phyloP scores from a whole-genome alignment of 2,888 invertebrate species.

The Caenorhabditis parvicauda region DNA sequence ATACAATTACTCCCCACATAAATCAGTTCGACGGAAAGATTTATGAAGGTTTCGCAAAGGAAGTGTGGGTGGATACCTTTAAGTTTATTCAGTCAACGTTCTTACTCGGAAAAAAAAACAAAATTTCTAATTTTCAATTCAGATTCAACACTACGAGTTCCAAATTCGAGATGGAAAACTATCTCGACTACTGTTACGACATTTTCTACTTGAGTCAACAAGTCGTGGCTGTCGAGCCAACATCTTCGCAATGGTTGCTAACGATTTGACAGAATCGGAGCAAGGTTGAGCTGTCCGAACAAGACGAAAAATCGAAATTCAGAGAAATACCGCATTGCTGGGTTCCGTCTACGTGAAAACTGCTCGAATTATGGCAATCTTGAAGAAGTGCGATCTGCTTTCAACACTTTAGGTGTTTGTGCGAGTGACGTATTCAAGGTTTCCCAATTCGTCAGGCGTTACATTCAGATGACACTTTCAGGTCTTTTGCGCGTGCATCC shows the following conservation, averaged over 20 bases:
- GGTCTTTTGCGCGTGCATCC: constrained; percentile 32
- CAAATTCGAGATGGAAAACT: constrained; percentile 28
- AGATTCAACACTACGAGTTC: constrained; percentile 25
- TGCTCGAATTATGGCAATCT: constrained; percentile 29
- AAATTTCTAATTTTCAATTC: neutral
- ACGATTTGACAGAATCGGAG: constrained; percentile 29
- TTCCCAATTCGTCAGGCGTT: neutral
- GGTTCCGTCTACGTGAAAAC: constrained; percentile 34
- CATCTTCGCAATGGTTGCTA: constrained; percentile 36
- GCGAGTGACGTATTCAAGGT: constrained; percentile 24
- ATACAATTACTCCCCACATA: neutral
- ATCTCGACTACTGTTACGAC: constrained; percentile 13
- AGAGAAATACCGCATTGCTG: constrained; percentile 26
- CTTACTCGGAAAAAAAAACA: no score
- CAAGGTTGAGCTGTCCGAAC: constrained; percentile 13
- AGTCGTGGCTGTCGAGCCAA: constrained; percentile 34
- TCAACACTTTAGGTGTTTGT: constrained; percentile 22
- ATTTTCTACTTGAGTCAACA: constrained; percentile 34
- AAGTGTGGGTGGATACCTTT: no score
- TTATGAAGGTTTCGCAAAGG: no score
- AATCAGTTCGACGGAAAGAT: no score
- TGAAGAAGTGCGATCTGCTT: constrained; percentile 21
- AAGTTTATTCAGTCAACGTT: neutral
- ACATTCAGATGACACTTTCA: no score
- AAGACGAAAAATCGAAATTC: neutral